Conservation (phyloP, 2,113 vertebrate species). For the Redunca redunca region DNA sequence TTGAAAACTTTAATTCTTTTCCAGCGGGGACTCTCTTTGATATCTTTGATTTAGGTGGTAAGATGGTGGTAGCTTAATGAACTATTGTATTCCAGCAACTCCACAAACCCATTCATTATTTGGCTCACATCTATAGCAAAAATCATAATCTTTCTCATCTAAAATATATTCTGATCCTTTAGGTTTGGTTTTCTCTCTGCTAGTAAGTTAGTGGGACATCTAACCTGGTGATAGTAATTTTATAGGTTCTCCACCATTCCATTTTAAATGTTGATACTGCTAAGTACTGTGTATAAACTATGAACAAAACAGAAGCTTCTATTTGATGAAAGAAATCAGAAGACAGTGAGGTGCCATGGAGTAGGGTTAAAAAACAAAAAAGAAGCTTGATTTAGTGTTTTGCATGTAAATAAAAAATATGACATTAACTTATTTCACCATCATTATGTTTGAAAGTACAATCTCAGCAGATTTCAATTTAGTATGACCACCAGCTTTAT, state of each 20-base stretch:
- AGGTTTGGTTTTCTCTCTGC: slow-evolving; percentile 32
- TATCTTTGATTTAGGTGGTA: neutral
- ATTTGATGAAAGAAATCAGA: slow-evolving; percentile 18
- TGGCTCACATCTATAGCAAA: neutral
- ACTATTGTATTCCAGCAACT: neutral
- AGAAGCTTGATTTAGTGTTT: slow-evolving; percentile 27
- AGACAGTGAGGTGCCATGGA: neutral
- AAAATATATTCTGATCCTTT: neutral
- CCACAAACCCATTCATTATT: neutral
- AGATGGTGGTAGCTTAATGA: neutral
- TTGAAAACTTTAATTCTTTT: neutral
- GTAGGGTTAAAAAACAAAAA: neutral
- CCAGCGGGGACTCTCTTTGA: neutral
- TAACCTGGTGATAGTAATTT: neutral
- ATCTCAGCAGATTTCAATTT: neutral
- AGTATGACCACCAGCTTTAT: neutral
- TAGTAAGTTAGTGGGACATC: neutral
- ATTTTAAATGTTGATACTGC: slow-evolving; percentile 28
- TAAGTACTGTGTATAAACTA: neutral
- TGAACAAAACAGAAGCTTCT: neutral
- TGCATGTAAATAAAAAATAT: neutral
- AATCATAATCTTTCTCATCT: slow-evolving; percentile 7
- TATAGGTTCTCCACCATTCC: neutral
- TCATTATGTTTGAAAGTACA: slow-evolving; percentile 32
- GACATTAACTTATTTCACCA: neutral